Conservation (phyloP, 2,888 invertebrate genomes). For the Cecidostiba fungosa region DNA sequence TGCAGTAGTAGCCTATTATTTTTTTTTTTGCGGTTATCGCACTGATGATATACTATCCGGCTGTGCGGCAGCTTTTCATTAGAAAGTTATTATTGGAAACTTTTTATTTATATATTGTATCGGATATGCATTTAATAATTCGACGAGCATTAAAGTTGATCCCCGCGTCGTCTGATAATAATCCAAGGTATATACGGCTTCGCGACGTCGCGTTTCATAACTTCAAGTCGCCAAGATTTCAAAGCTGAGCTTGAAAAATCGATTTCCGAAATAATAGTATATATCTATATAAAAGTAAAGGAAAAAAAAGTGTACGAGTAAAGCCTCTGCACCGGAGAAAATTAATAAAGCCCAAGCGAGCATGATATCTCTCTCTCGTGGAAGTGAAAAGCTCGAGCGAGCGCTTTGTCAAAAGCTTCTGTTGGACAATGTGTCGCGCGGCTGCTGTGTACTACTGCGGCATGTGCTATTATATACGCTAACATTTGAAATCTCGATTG, state of each 20-base stretch:
- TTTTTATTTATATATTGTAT: neutral
- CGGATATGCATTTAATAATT: neutral
- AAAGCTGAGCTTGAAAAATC: neutral
- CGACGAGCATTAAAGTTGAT: neutral
- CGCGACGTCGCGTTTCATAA: neutral
- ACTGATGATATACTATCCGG: slow-evolving; percentile 17
- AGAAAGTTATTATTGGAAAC: slow-evolving; percentile 5
- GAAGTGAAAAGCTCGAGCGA: slow-evolving; percentile 38
- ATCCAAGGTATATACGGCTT: neutral
- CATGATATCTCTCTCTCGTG: neutral
- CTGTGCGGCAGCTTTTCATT: neutral
- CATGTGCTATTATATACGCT: neutral
- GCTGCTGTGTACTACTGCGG: neutral
- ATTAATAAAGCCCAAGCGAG: slow-evolving; percentile 42
- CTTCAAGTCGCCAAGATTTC: neutral
- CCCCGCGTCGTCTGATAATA: too few relatives aligned
- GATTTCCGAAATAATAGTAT: too few relatives aligned
- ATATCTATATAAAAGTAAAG: neutral
- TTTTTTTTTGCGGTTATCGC: slow-evolving; percentile 35
- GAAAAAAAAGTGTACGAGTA: neutral
- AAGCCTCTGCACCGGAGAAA: neutral
- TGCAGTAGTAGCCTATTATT: neutral
- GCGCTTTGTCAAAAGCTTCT: slow-evolving; percentile 45
- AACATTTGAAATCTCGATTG: slow-evolving; percentile 13
- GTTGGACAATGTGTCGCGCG: neutral